Evolutionary conservation across 2,113 vertebrate genomes (phyloP).

Genomic region (Scophthalmus maximus): DNA sequence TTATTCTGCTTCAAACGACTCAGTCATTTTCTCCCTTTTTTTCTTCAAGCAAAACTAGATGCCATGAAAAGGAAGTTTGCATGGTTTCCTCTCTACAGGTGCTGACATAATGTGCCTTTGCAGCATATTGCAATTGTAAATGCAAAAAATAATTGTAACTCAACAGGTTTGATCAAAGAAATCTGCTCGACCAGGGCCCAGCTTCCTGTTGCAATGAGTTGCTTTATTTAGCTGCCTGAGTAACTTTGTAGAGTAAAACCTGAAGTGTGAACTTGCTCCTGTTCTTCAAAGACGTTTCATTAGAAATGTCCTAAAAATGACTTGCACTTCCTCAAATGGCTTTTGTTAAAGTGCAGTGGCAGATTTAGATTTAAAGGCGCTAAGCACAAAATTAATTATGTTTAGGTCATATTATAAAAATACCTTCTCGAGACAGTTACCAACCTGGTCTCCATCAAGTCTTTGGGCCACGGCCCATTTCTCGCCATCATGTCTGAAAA

Average conservation of each 20-base stretch:
- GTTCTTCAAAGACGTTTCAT: too few relatives aligned
- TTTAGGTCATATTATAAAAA: too few relatives aligned
- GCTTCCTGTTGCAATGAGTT: neutral
- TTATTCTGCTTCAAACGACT: neutral
- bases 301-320: neutral
- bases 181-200: too few relatives aligned
- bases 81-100: conserved; percentile 25
- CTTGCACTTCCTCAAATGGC: too few relatives aligned
- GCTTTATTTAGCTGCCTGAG: neutral
- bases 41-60: neutral
- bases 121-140: neutral
- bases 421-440: neutral
- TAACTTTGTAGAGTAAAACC: neutral
- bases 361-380: too few relatives aligned
- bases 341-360: too few relatives aligned
- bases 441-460: conserved; percentile 70
- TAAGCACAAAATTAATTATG: too few relatives aligned
- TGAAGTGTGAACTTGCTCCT: too few relatives aligned
- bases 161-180: too few relatives aligned
- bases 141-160: neutral
- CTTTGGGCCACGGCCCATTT: conserved; percentile 50
- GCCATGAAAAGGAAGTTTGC: conserved; percentile 10
- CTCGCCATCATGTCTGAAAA: conserved; percentile 47
- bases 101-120: neutral
- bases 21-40: neutral